Base-by-base conservation (phyloP, 2,888 invertebrate species). In the Tenthredo scrophulariae region DNA sequence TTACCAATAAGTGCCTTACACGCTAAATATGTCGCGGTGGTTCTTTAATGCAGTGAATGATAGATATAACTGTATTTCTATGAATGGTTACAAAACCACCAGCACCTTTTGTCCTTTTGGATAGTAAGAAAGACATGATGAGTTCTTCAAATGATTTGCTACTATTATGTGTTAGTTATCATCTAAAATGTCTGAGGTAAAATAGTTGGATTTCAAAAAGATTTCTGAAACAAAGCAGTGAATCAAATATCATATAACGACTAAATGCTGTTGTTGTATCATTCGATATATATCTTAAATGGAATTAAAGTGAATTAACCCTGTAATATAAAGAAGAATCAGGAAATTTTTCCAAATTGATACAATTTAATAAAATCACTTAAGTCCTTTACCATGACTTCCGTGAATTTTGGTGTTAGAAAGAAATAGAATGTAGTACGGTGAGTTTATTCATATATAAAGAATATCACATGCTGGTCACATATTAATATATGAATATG, bases 1-100 rank as follows among this genome's bases (percentile, higher is more conserved):
- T 33, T 40, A 62, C 80, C 77, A 77, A 54, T 77, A 62, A 80
- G 80, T 80, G 80, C 62, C 62, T 80, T 62, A 65, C 58, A 80
- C 80, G 62, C 80, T 80, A 40, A 37, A 62, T 65, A 80, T 5
- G 22, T 62, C 62, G n/a, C 40, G 54, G 80, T 80, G 62, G 62
- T 58, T 80, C 62, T 40, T 26, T 80, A 9, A 62, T 37, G 33
- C 62, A 43, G 22, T 43, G 40, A 80, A 80, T 22, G 40, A 58
- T 22, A 22, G 22, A 65, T 15, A 62, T 37, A 43, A 74, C 10
- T 37, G 22, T 62, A 22, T 62, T 80, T 13, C 46, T 62, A 58
- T 37, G 40, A 40, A 80, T 80, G n/a, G 7, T 62, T 62, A 29
- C 26, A 50, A 26, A 77, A 26, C 15, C 50, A 29, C 18, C 18